Percentiles rank a stretch among this genome's conserved stretches.
Evolutionary conservation across 2,888 invertebrate genomes (phyloP).

Genomic region (Gymnoscelis rufifasciata): DNA sequence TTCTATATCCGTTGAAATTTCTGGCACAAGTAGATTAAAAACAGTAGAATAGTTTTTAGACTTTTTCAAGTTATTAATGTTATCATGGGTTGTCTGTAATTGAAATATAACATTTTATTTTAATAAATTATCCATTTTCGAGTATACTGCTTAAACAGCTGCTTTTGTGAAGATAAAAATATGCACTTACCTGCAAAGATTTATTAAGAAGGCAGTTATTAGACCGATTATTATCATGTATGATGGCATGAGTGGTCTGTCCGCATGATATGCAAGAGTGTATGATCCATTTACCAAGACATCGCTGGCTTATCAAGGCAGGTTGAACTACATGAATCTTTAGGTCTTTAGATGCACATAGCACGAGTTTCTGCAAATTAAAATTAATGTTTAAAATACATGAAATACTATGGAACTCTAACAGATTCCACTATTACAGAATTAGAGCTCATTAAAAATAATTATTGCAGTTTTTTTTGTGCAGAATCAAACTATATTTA

Average conservation of each 20-base stretch:
- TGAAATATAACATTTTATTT: slow-evolving; percentile 1
- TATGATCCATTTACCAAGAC: slow-evolving; percentile 80
- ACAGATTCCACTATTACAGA: too few relatives aligned
- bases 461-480: too few relatives aligned
- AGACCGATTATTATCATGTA: slow-evolving; percentile 65
- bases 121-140: not conserved
- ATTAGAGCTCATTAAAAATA: too few relatives aligned
- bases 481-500: too few relatives aligned
- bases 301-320: slow-evolving; percentile 75
- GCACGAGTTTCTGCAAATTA: slow-evolving; percentile 69
- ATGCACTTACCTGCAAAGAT: slow-evolving; percentile 73
- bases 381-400: not conserved
- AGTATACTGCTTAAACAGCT: too few relatives aligned
- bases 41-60: slow-evolving; percentile 84
- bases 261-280: slow-evolving; percentile 83
- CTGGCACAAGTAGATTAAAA: slow-evolving; percentile 83
- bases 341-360: slow-evolving; percentile 66
- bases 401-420: not conserved
- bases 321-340: slow-evolving; percentile 78
- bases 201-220: slow-evolving; percentile 76
- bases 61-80: slow-evolving; percentile 79
- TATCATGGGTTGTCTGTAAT: slow-evolving; percentile 79
- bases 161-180: not conserved
- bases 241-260: slow-evolving; percentile 81
- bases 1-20: slow-evolving; percentile 70